These are phyloP conservation scores for Odocoileus virginianus DNA, from an alignment of 2,113 vertebrate species.

Conservation along the genomic window DNA sequence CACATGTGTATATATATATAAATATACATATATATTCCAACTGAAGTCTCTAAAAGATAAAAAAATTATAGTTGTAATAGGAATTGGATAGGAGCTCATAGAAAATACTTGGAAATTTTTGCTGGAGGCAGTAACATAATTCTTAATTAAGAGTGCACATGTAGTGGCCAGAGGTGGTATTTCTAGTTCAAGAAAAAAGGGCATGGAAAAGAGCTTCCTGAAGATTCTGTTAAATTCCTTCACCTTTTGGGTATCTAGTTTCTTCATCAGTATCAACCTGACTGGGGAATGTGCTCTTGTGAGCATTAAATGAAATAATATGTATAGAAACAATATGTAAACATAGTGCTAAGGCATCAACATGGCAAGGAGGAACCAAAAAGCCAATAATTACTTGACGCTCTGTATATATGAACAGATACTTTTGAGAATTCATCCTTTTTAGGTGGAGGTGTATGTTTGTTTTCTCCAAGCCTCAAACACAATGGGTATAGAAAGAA, in stretches of 20 bases:
- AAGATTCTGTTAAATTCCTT: not conserved
- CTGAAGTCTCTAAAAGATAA: not conserved
- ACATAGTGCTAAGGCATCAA: not conserved
- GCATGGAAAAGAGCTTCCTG: not conserved
- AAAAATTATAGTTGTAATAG: conserved; percentile 1
- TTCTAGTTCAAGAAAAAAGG: not conserved
- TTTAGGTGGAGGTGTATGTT: not conserved
- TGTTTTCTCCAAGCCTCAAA: not conserved
- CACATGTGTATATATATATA: not conserved
- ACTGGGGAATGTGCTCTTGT: not conserved
- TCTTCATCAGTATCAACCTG: conserved; percentile 13
- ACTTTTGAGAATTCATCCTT: not conserved
- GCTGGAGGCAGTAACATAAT: not conserved
- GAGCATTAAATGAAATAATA: conserved; percentile 29
- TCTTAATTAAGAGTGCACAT: not conserved
- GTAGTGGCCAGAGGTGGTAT: not conserved
- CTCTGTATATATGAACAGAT: not conserved
- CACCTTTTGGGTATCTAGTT: not conserved
- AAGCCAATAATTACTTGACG: conserved; percentile 15
- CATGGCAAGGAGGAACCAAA: not conserved
- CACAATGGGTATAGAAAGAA: not conserved
- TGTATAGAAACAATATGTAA: not conserved
- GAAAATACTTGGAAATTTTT: conserved; percentile 42
- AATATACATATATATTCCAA: not conserved
- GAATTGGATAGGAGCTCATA: not conserved